Evolutionary conservation across 1,140 invertebrate genomes (phyloP).

Genomic region (Eciton burchellii): DNA sequence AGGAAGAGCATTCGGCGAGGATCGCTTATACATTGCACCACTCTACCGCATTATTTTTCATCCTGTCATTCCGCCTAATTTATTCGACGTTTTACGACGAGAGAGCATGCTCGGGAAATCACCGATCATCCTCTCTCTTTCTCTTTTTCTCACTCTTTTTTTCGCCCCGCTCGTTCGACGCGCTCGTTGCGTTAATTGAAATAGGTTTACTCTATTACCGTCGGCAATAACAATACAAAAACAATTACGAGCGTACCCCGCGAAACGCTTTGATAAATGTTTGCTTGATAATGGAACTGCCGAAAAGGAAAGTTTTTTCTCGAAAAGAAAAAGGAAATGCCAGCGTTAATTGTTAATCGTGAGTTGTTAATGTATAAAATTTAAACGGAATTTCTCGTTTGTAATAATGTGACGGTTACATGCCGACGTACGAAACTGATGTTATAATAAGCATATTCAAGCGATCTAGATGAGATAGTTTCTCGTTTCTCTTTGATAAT

Average conservation of each 20-base stretch:
- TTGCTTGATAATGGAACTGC: constrained; percentile 22
- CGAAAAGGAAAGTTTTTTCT: background rate
- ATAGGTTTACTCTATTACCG: constrained; percentile 1
- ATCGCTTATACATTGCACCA: constrained; percentile 22
- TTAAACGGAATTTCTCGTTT: background rate
- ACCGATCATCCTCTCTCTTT: background rate
- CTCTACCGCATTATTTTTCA: constrained; percentile 38
- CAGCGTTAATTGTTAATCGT: constrained; percentile 20
- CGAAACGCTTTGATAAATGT: constrained; percentile 25
- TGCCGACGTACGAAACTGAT: background rate
- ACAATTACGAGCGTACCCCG: background rate
- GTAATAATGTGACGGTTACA: too few relatives aligned
- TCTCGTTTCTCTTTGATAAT: background rate
- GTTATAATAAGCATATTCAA: background rate
- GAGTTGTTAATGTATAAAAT: constrained; percentile 20
- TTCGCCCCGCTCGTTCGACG: background rate
- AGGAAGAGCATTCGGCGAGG: background rate
- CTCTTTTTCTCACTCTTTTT: background rate
- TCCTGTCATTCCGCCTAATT: constrained; percentile 28
- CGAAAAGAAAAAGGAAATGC: background rate
- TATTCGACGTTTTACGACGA: constrained; percentile 12
- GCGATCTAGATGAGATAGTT: background rate
- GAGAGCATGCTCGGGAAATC: background rate
- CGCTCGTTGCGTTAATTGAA: constrained; percentile 25
- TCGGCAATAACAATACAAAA: background rate